Percentiles rank a stretch among this genome's conserved stretches.
Conservation (phyloP, 2,113 vertebrate genomes). For the Albula goreensis region DNA sequence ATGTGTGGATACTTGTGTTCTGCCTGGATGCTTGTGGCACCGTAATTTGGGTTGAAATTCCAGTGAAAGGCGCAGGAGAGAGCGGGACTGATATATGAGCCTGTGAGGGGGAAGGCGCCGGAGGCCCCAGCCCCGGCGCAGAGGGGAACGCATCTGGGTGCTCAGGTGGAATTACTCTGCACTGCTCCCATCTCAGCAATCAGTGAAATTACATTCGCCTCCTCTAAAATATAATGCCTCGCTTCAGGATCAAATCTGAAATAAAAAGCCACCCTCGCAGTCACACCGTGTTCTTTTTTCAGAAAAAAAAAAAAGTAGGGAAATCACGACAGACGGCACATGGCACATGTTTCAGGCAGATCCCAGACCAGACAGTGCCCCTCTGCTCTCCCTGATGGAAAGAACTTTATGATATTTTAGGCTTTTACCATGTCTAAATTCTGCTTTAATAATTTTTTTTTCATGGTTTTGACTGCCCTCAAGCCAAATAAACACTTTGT, state of each 20-base stretch:
- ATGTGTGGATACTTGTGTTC: background rate
- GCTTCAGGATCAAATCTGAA: background rate
- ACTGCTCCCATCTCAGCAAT: background rate
- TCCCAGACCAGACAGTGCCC: background rate
- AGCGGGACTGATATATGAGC: background rate
- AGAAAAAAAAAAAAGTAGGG: background rate
- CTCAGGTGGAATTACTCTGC: background rate
- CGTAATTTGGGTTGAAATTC: background rate
- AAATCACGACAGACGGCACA: background rate
- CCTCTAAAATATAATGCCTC: background rate
- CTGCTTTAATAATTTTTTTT: background rate
- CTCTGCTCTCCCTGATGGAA: background rate
- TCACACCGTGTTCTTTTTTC: background rate
- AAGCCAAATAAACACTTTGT: background rate
- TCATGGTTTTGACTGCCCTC: background rate
- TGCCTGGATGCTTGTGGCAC: too few relatives aligned
- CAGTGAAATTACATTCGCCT: conserved; percentile 6
- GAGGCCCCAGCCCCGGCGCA: background rate
- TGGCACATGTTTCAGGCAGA: background rate
- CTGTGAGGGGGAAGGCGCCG: background rate
- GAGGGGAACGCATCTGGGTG: background rate
- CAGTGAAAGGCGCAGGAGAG: background rate
- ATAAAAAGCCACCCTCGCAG: background rate
- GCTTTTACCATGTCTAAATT: background rate
- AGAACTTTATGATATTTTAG: background rate